These are phyloP conservation scores for Hypselothyrea guttata DNA, from an alignment of 2,888 invertebrate genomes.

Conservation along the genomic window DNA sequence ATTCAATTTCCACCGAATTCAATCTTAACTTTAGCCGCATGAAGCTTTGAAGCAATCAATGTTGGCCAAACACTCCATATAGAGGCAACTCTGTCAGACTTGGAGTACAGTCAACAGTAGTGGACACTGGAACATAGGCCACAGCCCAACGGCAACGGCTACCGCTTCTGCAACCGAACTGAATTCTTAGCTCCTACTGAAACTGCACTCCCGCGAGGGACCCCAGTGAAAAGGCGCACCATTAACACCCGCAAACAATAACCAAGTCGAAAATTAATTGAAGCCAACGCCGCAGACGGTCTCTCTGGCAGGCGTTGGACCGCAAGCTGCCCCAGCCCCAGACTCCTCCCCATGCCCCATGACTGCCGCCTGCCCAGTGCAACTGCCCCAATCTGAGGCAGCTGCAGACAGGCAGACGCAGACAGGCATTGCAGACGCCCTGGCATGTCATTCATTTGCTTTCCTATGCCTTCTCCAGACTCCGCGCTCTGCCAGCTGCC, in stretches of 20 bases:
- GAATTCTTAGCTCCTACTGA: constrained; percentile 4
- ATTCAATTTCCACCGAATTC: too few species aligned
- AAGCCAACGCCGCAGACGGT: constrained; percentile 72
- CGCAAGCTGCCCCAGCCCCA: constrained; percentile 39
- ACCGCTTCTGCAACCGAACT: constrained; percentile 13
- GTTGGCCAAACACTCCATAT: too few species aligned
- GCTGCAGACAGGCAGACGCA: constrained; percentile 17
- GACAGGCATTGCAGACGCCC: constrained; percentile 58
- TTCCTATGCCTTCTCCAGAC: constrained; percentile 42
- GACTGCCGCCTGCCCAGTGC: not conserved
- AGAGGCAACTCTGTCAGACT: not conserved
- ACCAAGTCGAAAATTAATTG: constrained; percentile 76
- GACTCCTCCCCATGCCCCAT: too few species aligned
- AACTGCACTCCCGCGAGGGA: constrained; percentile 2
- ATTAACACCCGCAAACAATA: constrained; percentile 68
- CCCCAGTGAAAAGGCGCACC: constrained; percentile 41
- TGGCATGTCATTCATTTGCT: constrained; percentile 64
- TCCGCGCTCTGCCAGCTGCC: constrained; percentile 1
- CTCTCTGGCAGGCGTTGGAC: constrained; percentile 44
- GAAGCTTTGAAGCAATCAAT: too few species aligned
- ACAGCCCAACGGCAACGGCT: constrained; percentile 30
- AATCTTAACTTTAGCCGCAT: too few species aligned
- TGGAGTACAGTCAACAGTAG: constrained; percentile 45
- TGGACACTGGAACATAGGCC: constrained; percentile 31
- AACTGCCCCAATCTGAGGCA: constrained; percentile 3